These are phyloP conservation scores for Oreohelix idahoensis DNA, from an alignment of 1,140 invertebrate genomes.

Conservation along the genomic window DNA sequence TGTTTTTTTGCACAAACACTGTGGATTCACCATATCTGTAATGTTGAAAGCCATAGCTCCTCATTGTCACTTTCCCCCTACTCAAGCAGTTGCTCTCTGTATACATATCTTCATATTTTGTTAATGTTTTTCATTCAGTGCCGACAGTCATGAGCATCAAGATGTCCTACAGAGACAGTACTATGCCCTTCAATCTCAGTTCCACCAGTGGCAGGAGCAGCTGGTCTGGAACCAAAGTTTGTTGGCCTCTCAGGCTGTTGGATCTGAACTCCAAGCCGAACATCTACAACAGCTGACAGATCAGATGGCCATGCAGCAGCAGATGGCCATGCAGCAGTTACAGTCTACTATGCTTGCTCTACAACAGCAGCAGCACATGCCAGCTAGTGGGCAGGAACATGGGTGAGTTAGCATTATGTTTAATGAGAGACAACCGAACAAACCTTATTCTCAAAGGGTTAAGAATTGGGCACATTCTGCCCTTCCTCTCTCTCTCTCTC, in stretches of 20 bases:
- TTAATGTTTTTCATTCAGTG: background rate
- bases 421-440: no score
- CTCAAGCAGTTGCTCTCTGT: no score
- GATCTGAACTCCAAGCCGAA: conserved; percentile 34
- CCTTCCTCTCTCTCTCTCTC: no score
- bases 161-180: conserved; percentile 50
- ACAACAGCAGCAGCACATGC: conserved; percentile 39
- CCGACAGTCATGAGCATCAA: conserved; percentile 30
- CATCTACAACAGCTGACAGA: conserved; percentile 54
- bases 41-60: no score
- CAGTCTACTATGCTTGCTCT: conserved; percentile 59
- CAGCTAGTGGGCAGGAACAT: no score
- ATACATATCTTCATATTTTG: no score
- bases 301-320: conserved; percentile 61
- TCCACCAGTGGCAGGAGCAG: conserved; percentile 61
- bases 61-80: no score
- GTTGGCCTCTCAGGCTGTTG: conserved; percentile 44
- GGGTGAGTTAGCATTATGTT: no score
- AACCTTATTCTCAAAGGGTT: no score
- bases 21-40: no score
- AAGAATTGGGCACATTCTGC: no score
- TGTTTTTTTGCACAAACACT: no score
- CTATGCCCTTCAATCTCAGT: conserved; percentile 55
- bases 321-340: conserved; percentile 57
- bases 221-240: conserved; percentile 58